A percentile compares a stretch with the other conserved stretches of the same genome.
Conservation (phyloP, 2,888 invertebrate species). For the Folsomia candida region DNA sequence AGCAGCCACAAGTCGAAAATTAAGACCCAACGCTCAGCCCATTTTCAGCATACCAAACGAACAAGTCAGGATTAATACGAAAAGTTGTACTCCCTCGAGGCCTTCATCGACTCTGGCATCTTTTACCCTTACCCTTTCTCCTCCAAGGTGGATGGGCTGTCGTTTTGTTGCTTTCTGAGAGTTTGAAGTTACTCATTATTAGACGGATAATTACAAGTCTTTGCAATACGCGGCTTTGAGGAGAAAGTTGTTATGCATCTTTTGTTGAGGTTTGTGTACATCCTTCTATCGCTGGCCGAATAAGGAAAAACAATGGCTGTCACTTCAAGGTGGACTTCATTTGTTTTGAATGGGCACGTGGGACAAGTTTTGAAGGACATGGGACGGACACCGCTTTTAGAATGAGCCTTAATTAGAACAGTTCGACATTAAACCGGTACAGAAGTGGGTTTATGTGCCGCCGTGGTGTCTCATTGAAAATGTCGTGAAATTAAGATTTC, state of each 20-base stretch:
- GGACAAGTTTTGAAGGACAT: too few relatives aligned
- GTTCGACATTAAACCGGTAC: too few relatives aligned
- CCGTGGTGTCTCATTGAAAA: too few relatives aligned
- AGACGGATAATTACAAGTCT: not conserved
- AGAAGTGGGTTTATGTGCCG: too few relatives aligned
- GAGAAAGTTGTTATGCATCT: not conserved
- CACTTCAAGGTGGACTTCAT: too few relatives aligned
- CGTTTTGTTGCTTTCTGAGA: not conserved
- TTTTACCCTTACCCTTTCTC: not conserved
- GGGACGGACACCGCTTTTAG: too few relatives aligned
- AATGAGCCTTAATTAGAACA: too few relatives aligned
- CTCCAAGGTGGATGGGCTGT: not conserved
- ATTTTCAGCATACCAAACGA: not conserved
- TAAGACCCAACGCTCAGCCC: not conserved
- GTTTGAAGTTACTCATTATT: not conserved
- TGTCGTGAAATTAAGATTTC: too few relatives aligned
- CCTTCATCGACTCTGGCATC: not conserved
- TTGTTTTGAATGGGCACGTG: too few relatives aligned
- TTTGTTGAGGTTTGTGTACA: not conserved
- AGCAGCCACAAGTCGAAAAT: not conserved
- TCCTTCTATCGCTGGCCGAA: not conserved
- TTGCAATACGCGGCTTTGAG: not conserved
- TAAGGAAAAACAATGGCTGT: too few relatives aligned
- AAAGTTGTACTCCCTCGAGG: not conserved
- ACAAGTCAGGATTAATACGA: not conserved